Evolutionary conservation across 2,113 vertebrate genomes (phyloP), one percentile per base, ranked within the genome.

Genomic region (Mustela lutreola): DNA sequence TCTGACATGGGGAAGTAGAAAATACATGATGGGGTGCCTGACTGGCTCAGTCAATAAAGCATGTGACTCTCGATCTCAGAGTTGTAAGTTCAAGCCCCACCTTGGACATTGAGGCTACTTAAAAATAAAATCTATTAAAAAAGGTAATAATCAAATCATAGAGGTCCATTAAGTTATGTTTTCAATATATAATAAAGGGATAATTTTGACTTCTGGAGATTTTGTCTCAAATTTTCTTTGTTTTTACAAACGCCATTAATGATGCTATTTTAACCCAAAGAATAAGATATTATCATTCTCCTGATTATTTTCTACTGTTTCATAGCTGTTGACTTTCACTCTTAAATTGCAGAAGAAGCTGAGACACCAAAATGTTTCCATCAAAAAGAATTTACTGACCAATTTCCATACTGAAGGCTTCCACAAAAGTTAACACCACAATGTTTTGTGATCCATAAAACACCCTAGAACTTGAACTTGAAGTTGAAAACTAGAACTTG

Each of bases 401-500:
- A 56, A 58, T 75, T 87, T 95, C 80, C 45, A 33, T 87, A 87
- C 22, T 11, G 45, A 97, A 93, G 0, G 18, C 10, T 56, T 88
- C 65, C 2, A 33, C n/a, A 33, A 42, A 89, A 83, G 58, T 60
- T 75, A 91, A 76, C 86, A 50, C 4, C 11, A 81, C 28, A 71
- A 73, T 50, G 28, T 42, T 75, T 42, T 88, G 50, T 82, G 60
- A 86, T 67, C 53, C 65, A 88, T 31, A 67, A 95, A 48, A 9
- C 33, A 93, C 76, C 28, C 6, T 58, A 65, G 50, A 97, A 24
- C 22, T 95, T 79, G 70, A 96, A 84, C 58, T 62, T 50, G 2
- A 91, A 92, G 42, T 42, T 42, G 42, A 42, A 58, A 97, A 24
- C 22, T 95, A 83, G 70, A 96, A 84, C 62, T 62, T 50, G 2